These are phyloP conservation scores for Delphinus delphis DNA, from an alignment of 2,113 vertebrate species.

Conservation along the genomic window DNA sequence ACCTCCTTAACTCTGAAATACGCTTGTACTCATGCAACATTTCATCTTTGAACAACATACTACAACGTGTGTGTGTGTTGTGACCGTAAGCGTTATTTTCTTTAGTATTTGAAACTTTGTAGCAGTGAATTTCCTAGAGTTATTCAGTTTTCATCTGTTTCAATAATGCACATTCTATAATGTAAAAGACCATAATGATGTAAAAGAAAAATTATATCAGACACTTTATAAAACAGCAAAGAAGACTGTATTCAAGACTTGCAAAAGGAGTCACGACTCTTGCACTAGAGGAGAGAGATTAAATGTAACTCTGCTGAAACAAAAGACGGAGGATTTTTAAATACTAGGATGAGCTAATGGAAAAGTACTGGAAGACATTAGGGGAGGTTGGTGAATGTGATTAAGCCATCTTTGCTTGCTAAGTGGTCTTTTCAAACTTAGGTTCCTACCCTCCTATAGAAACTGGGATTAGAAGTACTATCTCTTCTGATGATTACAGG, in stretches of 20 bases:
- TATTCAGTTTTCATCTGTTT: neutral
- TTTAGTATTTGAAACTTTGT: neutral
- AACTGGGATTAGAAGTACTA: neutral
- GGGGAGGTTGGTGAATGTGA: neutral
- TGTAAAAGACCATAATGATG: neutral
- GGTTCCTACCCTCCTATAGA: neutral
- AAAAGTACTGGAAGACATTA: neutral
- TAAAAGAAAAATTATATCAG: neutral
- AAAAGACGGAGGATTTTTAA: neutral
- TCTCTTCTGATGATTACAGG: neutral
- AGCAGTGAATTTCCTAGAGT: neutral
- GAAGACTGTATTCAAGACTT: neutral
- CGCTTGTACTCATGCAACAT: neutral
- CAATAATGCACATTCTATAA: neutral
- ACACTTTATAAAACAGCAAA: neutral
- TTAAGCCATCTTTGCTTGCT: neutral
- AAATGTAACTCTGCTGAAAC: neutral
- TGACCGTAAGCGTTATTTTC: neutral
- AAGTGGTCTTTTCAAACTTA: neutral
- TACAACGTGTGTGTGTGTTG: neutral
- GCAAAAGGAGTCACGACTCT: neutral
- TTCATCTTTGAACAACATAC: neutral
- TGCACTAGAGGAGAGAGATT: neutral
- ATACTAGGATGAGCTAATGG: neutral
- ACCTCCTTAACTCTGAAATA: neutral